These are phyloP conservation scores for Pelusios castaneus DNA, from an alignment of 2,113 vertebrate species.

Conservation along the genomic window DNA sequence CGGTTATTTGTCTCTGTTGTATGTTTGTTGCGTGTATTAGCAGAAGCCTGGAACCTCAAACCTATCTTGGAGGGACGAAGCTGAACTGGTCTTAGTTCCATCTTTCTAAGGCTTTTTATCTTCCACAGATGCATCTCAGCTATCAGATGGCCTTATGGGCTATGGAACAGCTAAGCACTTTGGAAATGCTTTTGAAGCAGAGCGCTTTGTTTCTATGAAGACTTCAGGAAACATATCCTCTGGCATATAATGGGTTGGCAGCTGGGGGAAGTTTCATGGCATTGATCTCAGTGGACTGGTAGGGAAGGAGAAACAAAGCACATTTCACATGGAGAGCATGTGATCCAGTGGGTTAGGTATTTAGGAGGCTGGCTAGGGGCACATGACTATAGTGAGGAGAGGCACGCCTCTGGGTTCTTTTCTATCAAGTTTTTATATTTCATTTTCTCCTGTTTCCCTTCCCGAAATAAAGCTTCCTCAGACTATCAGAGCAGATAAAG, in stretches of 20 bases:
- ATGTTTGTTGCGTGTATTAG: neutral
- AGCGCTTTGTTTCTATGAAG: neutral
- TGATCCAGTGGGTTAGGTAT: neutral
- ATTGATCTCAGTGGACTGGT: neutral
- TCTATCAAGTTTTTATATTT: neutral
- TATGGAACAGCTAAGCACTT: no score
- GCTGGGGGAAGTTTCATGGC: neutral
- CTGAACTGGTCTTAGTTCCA: neutral
- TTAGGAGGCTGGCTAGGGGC: neutral
- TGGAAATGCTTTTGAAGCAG: no score
- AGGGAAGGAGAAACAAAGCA: neutral
- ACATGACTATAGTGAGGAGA: neutral
- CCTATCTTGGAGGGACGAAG: rapidly evolving
- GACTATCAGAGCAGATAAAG: neutral
- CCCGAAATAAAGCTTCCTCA: no score
- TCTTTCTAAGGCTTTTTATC: no score
- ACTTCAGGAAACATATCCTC: neutral
- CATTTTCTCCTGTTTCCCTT: neutral
- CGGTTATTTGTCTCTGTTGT: no score
- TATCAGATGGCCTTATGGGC: no score
- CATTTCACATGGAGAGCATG: no score
- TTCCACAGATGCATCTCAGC: no score
- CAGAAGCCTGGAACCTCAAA: rapidly evolving
- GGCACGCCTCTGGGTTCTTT: neutral
- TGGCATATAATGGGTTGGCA: neutral